Conservation (phyloP, 2,888 invertebrate species). For the Patella caerulea region DNA sequence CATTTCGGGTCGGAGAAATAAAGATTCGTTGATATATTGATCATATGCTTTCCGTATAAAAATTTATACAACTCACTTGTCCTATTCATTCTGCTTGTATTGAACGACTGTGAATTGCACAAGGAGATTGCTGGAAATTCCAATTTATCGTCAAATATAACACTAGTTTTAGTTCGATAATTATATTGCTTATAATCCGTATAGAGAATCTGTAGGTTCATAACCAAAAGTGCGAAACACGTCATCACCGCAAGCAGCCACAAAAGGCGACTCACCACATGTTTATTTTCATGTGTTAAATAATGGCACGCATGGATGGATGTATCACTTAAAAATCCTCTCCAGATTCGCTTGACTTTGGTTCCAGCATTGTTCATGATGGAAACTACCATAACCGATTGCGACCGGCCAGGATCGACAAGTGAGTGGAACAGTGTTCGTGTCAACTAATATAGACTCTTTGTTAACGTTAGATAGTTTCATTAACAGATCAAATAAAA, state of each 20-base stretch:
- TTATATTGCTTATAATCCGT: background rate
- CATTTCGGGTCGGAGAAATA: background rate
- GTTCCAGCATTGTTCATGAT: too few relatives aligned
- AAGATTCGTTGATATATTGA: background rate
- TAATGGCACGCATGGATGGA: background rate
- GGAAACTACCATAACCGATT: too few relatives aligned
- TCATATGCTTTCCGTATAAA: background rate
- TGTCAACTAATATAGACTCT: too few relatives aligned
- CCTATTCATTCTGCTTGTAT: background rate
- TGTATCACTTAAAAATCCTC: background rate
- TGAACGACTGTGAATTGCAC: background rate
- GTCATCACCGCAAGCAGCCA: background rate
- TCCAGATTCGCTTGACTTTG: background rate
- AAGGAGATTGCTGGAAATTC: background rate
- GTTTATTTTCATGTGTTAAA: background rate
- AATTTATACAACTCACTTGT: background rate
- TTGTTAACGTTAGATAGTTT: too few relatives aligned
- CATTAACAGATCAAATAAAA: too few relatives aligned
- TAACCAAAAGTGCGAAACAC: background rate
- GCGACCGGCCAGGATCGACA: too few relatives aligned
- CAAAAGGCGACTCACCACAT: background rate
- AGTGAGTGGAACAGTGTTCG: too few relatives aligned
- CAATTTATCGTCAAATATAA: background rate
- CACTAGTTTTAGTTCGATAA: background rate
- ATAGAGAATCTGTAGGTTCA: background rate